Conservation (phyloP, 2,888 invertebrate species). For the Drosophila anomalata region DNA sequence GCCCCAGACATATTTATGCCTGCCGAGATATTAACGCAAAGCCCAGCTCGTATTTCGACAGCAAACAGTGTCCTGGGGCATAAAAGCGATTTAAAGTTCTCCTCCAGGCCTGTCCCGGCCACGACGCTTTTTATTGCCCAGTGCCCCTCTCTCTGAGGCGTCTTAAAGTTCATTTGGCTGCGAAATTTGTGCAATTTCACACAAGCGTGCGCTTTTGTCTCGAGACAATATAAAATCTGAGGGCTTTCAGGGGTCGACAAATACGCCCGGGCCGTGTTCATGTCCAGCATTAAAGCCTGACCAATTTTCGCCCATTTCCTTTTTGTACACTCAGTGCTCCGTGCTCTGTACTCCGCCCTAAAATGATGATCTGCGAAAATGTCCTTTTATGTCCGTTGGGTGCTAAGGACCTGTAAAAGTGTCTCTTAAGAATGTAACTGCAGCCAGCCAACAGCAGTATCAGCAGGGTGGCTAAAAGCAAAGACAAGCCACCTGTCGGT, state of each 20-base stretch:
- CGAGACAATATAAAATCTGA: slow-evolving; percentile 38
- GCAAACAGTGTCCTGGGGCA: slow-evolving; percentile 18
- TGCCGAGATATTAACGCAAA: slow-evolving; percentile 43
- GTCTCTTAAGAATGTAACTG: slow-evolving; percentile 57
- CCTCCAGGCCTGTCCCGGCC: slow-evolving; percentile 25
- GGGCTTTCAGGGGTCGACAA: slow-evolving; percentile 32
- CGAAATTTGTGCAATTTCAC: slow-evolving; percentile 48
- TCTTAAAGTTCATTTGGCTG: slow-evolving; percentile 44
- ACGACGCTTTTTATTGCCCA: slow-evolving; percentile 24
- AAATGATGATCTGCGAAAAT: slow-evolving; percentile 76
- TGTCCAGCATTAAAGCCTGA: slow-evolving; percentile 46
- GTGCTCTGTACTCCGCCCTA: slow-evolving; percentile 36
- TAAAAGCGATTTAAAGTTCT: slow-evolving; percentile 47
- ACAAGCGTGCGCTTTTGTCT: slow-evolving; percentile 39
- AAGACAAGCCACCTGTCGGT: slow-evolving; percentile 32
- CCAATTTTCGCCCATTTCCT: slow-evolving; percentile 50
- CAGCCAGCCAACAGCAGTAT: slow-evolving; percentile 20
- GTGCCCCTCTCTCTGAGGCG: not conserved
- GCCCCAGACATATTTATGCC: slow-evolving; percentile 56
- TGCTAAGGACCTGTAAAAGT: slow-evolving; percentile 65
- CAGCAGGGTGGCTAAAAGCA: slow-evolving; percentile 27
- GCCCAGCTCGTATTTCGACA: slow-evolving; percentile 43
- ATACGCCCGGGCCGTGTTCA: slow-evolving; percentile 43
- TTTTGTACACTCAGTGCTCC: slow-evolving; percentile 23
- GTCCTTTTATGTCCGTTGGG: slow-evolving; percentile 64